A percentile compares a stretch with the other conserved stretches of the same genome.
Conservation (phyloP, 2,113 vertebrate species). For the Ceyx cyanopectus region DNA sequence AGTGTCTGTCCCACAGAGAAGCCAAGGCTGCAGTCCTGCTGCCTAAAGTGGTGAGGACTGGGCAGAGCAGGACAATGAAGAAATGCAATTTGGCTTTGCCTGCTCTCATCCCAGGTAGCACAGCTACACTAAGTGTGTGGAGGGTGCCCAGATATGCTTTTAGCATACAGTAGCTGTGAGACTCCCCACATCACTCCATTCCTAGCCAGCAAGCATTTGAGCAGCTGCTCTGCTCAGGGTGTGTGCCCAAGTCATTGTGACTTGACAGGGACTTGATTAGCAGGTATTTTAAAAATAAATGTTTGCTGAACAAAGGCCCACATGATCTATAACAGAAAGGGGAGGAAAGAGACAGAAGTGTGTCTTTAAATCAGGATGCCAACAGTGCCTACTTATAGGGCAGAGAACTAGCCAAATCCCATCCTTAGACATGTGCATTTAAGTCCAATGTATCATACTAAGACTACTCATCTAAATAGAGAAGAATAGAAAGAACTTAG, state of each 20-base stretch:
- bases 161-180: not conserved
- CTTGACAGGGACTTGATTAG: not conserved
- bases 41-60: not conserved
- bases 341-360: not conserved
- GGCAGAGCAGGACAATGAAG: not conserved
- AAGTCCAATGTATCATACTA: not conserved
- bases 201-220: not conserved
- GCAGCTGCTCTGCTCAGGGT: not conserved
- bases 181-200: not conserved
- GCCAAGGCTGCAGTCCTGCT: not conserved
- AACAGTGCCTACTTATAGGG: not conserved
- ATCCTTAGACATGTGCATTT: not conserved
- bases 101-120: not conserved
- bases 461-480: not conserved
- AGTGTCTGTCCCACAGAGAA: not conserved
- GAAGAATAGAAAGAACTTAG: conserved; percentile 5
- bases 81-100: not conserved
- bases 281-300: not conserved
- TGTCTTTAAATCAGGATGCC: not conserved
- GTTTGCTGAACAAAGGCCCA: not conserved
- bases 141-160: not conserved
- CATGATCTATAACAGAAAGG: fast-evolving
- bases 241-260: not conserved
- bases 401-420: not conserved
- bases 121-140: fast-evolving